Conservation (phyloP, 2,888 invertebrate species). For the Thymelicus sylvestris region DNA sequence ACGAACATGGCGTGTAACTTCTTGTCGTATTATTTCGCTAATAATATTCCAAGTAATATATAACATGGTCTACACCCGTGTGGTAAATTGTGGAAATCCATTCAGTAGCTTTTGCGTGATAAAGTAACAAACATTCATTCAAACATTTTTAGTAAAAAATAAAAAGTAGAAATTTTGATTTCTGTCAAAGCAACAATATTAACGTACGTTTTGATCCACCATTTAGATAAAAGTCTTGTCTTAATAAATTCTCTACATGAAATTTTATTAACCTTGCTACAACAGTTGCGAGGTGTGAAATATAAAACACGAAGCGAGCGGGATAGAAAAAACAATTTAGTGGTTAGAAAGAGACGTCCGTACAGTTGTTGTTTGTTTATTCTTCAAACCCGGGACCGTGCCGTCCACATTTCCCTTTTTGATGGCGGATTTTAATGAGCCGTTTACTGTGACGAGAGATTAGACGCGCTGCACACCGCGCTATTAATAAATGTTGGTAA, state of each 20-base stretch:
- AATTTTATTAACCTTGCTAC: slow-evolving; percentile 8
- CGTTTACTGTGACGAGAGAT: slow-evolving; percentile 67
- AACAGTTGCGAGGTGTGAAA: slow-evolving; percentile 28
- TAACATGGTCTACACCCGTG: no score
- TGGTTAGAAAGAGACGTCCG: slow-evolving; percentile 1
- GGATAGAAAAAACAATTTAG: neutral
- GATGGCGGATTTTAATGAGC: slow-evolving; percentile 73
- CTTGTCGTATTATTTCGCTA: no score
- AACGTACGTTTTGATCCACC: neutral
- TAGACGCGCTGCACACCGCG: slow-evolving; percentile 50
- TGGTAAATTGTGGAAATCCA: no score
- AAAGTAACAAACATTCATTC: no score
- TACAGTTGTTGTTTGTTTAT: slow-evolving; percentile 40
- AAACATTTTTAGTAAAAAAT: no score
- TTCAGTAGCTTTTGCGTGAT: no score
- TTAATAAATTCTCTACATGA: slow-evolving; percentile 6
- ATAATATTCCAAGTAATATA: no score
- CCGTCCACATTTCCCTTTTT: slow-evolving; percentile 60
- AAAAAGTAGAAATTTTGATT: neutral
- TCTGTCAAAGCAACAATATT: neutral
- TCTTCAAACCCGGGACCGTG: slow-evolving; percentile 45
- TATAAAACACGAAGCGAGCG: slow-evolving; percentile 18
- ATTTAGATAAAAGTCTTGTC: neutral
- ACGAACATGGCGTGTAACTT: no score
- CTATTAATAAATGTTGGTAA: slow-evolving; percentile 47